Evolutionary conservation across 2,797 vertebrate genomes (phyloP).

Genomic region (Cyprinodon diabolis): DNA sequence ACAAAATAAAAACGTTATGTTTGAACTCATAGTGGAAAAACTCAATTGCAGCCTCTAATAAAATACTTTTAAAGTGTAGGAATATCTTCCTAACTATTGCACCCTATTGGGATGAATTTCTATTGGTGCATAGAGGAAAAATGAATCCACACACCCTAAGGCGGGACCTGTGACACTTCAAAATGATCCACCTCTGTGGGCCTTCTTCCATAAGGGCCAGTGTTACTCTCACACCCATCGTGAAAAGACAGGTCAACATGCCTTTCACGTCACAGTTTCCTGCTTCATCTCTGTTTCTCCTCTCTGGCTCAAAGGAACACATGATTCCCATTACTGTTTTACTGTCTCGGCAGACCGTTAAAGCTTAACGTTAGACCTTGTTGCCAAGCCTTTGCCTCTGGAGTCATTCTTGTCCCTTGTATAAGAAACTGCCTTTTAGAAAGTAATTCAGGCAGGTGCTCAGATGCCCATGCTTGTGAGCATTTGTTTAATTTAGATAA

Average conservation of each 20-base stretch:
- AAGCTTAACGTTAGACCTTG: constrained; percentile 52
- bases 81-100: constrained; percentile 64
- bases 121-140: constrained; percentile 70
- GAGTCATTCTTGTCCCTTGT: constrained; percentile 13
- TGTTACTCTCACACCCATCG: constrained; percentile 65
- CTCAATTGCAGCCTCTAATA: constrained; percentile 49
- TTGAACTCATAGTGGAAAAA: constrained; percentile 58
- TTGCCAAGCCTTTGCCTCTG: constrained; percentile 43
- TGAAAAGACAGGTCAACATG: constrained; percentile 66
- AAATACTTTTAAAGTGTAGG: constrained; percentile 74
- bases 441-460: constrained; percentile 12
- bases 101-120: constrained; percentile 70
- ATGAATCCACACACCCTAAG: constrained; percentile 71
- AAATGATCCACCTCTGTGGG: constrained; percentile 57
- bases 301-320: constrained; percentile 58
- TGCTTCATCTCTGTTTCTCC: constrained; percentile 41
- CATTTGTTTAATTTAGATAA: background rate
- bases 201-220: constrained; percentile 68
- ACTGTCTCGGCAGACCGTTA: constrained; percentile 72
- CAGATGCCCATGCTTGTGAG: background rate
- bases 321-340: constrained; percentile 75
- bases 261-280: constrained; percentile 61
- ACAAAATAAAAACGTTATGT: constrained; percentile 35
- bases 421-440: constrained; percentile 27
- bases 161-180: constrained; percentile 72